phyloP scores from a whole-genome alignment of 2,888 invertebrate genomes.

The Rotaria macrura region DNA sequence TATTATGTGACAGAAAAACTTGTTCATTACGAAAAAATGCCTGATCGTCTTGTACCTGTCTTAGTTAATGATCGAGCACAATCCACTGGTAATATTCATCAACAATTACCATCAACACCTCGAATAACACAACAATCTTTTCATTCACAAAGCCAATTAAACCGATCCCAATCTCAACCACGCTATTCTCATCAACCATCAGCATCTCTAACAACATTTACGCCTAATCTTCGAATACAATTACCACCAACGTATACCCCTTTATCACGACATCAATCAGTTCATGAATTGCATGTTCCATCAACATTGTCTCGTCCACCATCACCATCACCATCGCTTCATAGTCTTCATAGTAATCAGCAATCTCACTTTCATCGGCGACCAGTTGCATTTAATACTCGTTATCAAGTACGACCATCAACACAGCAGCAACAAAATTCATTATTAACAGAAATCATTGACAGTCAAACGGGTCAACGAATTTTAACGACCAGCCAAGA shows the following conservation, averaged over 20 bases:
- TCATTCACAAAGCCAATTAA: background rate
- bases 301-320: background rate
- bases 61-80: background rate
- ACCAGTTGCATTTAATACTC: background rate
- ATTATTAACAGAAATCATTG: background rate
- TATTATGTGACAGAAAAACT: background rate
- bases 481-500: background rate
- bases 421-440: background rate
- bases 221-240: background rate
- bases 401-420: background rate
- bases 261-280: background rate
- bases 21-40: background rate
- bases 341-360: background rate
- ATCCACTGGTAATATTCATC: background rate
- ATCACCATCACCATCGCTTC: background rate
- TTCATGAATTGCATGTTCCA: background rate
- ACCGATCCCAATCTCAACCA: background rate
- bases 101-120: background rate
- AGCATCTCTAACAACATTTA: background rate
- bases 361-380: background rate
- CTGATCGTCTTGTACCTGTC: background rate
- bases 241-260: background rate
- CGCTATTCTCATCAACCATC: background rate
- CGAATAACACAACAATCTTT: background rate
- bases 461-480: background rate